Percentiles rank a stretch among this genome's conserved stretches.
phyloP scores from a whole-genome alignment of 2,797 vertebrate species.

The Micromesistius poutassou region DNA sequence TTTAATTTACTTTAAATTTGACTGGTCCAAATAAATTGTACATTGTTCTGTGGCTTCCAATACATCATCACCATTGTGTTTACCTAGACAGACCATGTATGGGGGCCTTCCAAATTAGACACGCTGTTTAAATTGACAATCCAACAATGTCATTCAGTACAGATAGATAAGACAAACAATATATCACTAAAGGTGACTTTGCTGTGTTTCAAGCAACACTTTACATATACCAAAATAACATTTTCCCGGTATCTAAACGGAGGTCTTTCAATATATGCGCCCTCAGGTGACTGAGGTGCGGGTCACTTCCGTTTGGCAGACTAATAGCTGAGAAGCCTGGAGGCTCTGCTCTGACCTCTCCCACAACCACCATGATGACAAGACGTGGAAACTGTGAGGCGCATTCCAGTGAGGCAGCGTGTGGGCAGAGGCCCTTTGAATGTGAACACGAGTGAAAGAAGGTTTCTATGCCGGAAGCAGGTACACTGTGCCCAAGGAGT shows the following conservation, averaged over 20 bases:
- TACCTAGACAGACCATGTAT: background rate
- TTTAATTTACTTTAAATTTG: conserved; percentile 2
- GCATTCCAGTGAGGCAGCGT: conserved; percentile 29
- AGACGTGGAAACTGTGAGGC: conserved; percentile 66
- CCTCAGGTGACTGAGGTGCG: conserved; percentile 47
- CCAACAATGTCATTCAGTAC: background rate
- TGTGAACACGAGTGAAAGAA: background rate
- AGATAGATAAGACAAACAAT: background rate
- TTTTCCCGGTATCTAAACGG: conserved; percentile 16
- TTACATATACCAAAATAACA: background rate
- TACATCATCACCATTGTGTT: background rate
- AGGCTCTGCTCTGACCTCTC: conserved; percentile 44
- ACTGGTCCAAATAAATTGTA: conserved; percentile 5
- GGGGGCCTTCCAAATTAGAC: background rate
- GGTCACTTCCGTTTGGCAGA: conserved; percentile 57
- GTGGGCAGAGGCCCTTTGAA: background rate
- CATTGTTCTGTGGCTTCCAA: background rate
- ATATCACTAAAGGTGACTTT: background rate
- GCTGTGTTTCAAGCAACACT: background rate
- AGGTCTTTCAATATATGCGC: conserved; percentile 39
- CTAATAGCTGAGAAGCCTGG: conserved; percentile 29
- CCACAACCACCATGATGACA: conserved; percentile 28
- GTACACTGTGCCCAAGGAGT: background rate
- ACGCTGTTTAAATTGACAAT: background rate
- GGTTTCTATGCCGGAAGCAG: background rate